Evolutionary conservation across 2,113 vertebrate species (phyloP), one percentile per base, ranked within the genome.

Genomic region (Rhipidura dahli): DNA sequence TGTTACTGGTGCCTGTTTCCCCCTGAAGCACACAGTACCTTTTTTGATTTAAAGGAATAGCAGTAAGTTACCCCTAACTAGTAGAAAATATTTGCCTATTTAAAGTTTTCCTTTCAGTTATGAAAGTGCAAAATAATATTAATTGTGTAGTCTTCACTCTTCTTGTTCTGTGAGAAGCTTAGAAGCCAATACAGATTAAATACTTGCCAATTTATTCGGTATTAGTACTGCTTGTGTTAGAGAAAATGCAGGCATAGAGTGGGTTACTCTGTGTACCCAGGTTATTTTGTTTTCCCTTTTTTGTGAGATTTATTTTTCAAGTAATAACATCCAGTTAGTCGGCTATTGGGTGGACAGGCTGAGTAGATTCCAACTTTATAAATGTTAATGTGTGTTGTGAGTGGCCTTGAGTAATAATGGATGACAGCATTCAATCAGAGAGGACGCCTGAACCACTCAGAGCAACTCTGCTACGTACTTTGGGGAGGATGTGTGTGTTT

Each of bases 21-120:
- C 90, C 87, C 71, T 21, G 68, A 92, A 96, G 95, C 73, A 66
- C 83, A 14, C 11, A 54, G 56, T 28, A 59, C 65, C 83, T 94
- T 92, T 60, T 63, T 71, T 45, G 57, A 79, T 94, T 96, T 92
- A 95, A 95, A 94, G 78, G 42, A 90, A 72, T 79, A 94, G 50
- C 45, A 84, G 20, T 77, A 83, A 84, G 76, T 66, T 88, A 35
- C 27, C 26, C 76, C 64, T 47, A 81, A 75, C 44, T 50, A 53
- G 44, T 23, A 79, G 53, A 79, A 94, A 91, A 69, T 22, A 26
- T n/a, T 94, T 72, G 24, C 30, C 31, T 51, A 3, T 77, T 81
- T 51, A 50, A 81, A 91, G 56, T 66, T 92, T 40, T 76, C 23
- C 27, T 78, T 81, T 79, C 72, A n/a, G 42, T 31, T 91, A 31